Conservation (phyloP, 2,113 vertebrate genomes). For the Ploceus nigricollis region DNA sequence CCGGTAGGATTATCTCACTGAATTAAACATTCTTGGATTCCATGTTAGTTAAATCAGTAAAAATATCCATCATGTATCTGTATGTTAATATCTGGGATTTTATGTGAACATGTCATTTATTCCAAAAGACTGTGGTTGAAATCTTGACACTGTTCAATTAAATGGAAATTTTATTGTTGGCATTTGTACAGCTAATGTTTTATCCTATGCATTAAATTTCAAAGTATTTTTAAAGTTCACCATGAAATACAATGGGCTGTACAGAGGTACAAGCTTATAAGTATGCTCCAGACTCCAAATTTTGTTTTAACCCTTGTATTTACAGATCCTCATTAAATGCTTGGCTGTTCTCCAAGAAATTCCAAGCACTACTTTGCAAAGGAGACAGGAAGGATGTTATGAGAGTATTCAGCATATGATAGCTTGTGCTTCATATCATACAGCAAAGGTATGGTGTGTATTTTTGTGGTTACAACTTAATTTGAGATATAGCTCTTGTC, state of each 20-base stretch:
- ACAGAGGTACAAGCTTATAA: neutral
- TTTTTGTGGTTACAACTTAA: neutral
- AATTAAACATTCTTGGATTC: neutral
- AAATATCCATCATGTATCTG: neutral
- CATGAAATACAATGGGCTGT: neutral
- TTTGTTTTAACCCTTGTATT: constrained; percentile 12
- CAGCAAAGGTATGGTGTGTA: constrained; percentile 81
- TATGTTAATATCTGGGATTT: neutral
- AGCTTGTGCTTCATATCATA: constrained; percentile 85
- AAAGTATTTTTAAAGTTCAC: neutral
- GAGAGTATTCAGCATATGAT: constrained; percentile 89
- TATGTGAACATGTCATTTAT: neutral
- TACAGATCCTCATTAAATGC: constrained; percentile 90
- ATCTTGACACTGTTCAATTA: neutral
- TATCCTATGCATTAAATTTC: neutral
- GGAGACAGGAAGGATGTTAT: constrained; percentile 60
- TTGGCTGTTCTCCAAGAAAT: constrained; percentile 84
- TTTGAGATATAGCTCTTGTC: neutral
- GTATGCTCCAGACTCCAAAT: neutral
- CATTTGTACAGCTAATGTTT: neutral
- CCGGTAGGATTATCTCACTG: neutral
- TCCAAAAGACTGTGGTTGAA: neutral
- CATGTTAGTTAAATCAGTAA: neutral
- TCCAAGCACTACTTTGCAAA: constrained; percentile 71
- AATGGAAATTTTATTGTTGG: neutral